These are phyloP conservation scores for Desmophyllum pertusum DNA, from an alignment of 92 coral and sea anemone genomes.

Conservation along the genomic window DNA sequence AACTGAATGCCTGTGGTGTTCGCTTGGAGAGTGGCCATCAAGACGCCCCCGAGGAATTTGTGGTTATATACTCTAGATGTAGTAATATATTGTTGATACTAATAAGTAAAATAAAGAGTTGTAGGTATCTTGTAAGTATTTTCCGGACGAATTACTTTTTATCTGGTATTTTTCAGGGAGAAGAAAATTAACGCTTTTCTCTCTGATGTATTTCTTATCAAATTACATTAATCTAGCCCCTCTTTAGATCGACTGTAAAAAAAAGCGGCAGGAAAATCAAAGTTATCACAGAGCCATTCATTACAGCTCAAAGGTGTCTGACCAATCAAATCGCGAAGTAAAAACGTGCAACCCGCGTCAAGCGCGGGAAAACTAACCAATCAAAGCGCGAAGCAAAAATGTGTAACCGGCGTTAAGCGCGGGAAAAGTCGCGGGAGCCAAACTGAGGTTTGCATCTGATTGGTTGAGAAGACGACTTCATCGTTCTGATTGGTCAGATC, in stretches of 20 bases:
- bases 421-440: background rate
- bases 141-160: constrained; percentile 13
- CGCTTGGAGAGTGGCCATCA: background rate
- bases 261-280: background rate
- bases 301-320: background rate
- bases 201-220: background rate
- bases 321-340: background rate
- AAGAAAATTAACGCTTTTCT: background rate
- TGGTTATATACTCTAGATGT: background rate
- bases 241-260: background rate
- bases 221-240: background rate
- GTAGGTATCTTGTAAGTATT: constrained; percentile 13
- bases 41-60: background rate
- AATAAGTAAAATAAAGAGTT: background rate
- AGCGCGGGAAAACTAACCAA: background rate
- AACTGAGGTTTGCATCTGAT: background rate
- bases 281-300: background rate
- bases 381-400: background rate
- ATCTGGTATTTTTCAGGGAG: background rate
- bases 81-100: constrained; percentile 31
- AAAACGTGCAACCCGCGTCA: background rate
- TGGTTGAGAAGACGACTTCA: background rate
- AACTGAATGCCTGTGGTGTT: background rate
- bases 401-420: background rate
- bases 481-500: background rate